Percentiles rank a stretch among this genome's conserved stretches.
Evolutionary conservation across 2,797 vertebrate genomes (phyloP).

Genomic region (Cephalopachus bancanus): DNA sequence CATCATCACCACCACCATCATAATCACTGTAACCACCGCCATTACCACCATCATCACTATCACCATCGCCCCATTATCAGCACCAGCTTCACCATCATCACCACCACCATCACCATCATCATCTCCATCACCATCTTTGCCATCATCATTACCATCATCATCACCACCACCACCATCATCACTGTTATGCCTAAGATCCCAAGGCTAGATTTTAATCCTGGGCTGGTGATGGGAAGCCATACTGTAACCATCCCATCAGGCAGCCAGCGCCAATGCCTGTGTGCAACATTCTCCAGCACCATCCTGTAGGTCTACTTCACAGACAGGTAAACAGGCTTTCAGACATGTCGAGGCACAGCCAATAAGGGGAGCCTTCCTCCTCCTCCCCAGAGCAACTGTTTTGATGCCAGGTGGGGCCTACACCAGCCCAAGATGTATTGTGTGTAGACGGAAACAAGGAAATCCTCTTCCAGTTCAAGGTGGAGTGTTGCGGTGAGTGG

Average conservation of each 20-base stretch:
- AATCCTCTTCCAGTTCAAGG: conserved; percentile 36
- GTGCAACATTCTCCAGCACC: too few relatives aligned
- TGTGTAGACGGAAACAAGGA: conserved; percentile 44
- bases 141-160: rapidly evolving
- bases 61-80: rapidly evolving
- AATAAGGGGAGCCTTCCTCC: not conserved
- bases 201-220: not conserved
- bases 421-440: not conserved
- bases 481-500: not conserved
- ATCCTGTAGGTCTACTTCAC: not conserved
- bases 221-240: not conserved
- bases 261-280: not conserved
- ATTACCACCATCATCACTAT: rapidly evolving
- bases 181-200: not conserved
- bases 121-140: rapidly evolving
- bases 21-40: rapidly evolving
- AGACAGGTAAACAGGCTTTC: not conserved
- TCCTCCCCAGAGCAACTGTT: not conserved
- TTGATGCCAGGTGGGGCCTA: not conserved
- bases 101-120: rapidly evolving
- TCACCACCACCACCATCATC: rapidly evolving
- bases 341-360: rapidly evolving
- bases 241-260: not conserved
- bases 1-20: rapidly evolving
- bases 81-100: rapidly evolving